Evolutionary conservation across 1,140 invertebrate genomes (phyloP).

Genomic region (Zaprionus nigranus): DNA sequence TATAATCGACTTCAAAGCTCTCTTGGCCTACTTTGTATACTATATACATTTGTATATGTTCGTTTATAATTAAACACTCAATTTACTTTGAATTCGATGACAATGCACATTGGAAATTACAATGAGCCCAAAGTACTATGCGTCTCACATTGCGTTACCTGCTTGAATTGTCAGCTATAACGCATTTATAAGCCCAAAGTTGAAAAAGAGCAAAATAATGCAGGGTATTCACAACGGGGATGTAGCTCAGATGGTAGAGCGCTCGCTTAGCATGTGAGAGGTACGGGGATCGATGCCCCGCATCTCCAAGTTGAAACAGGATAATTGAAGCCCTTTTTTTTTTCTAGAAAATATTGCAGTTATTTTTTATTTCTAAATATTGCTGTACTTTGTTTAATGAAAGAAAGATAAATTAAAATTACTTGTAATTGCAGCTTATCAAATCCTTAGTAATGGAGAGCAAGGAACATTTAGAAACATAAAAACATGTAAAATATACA

Average conservation of each 20-base stretch:
- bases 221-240: constrained; percentile 56
- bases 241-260: constrained; percentile 94
- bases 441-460: too few species aligned
- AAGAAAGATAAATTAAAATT: too few species aligned
- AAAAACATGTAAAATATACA: too few species aligned
- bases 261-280: constrained; percentile 94
- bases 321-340: constrained; percentile 20
- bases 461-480: too few species aligned
- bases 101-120: constrained; percentile 55
- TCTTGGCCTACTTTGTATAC: background rate
- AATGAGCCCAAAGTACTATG: constrained; percentile 48
- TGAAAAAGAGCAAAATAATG: constrained; percentile 40
- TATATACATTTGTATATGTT: background rate
- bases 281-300: constrained; percentile 93
- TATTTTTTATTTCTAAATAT: background rate
- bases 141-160: constrained; percentile 19
- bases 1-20: constrained; percentile 36
- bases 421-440: too few species aligned
- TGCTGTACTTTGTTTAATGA: too few species aligned
- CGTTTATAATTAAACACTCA: background rate
- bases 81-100: constrained; percentile 35
- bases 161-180: constrained; percentile 2
- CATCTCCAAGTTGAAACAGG: constrained; percentile 85
- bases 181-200: background rate
- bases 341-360: background rate